Conservation (phyloP, 2,797 vertebrate genomes). For the Acanthurus lineatus region DNA sequence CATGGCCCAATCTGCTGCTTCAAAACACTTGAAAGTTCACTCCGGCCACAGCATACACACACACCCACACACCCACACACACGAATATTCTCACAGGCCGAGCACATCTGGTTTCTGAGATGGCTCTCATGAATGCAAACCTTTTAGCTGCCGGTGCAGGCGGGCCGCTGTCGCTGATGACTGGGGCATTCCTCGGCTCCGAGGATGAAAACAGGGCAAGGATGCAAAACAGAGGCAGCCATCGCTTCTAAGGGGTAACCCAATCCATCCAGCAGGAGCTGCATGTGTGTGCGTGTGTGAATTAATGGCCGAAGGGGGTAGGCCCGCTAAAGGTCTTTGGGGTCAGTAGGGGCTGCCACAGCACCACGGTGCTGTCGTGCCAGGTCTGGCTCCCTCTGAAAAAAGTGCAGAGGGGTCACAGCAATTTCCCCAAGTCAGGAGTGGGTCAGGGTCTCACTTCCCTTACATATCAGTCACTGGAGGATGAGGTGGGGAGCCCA, state of each 20-base stretch:
- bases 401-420: slow-evolving; percentile 81
- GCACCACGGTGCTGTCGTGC: slow-evolving; percentile 72
- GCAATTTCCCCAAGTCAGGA: slow-evolving; percentile 87
- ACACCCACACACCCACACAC: slow-evolving; percentile 17
- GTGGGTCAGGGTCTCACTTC: slow-evolving; percentile 80
- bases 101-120: slow-evolving; percentile 83
- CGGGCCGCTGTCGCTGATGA: slow-evolving; percentile 80
- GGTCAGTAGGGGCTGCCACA: slow-evolving; percentile 77
- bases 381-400: slow-evolving; percentile 81
- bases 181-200: slow-evolving; percentile 69
- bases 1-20: slow-evolving; percentile 52
- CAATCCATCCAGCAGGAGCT: slow-evolving; percentile 75
- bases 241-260: slow-evolving; percentile 75
- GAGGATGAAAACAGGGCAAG: slow-evolving; percentile 69
- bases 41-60: slow-evolving; percentile 40
- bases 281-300: slow-evolving; percentile 40
- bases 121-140: slow-evolving; percentile 72
- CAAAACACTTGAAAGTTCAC: slow-evolving; percentile 61
- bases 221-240: slow-evolving; percentile 79
- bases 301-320: slow-evolving; percentile 73
- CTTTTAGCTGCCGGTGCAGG: slow-evolving; percentile 73
- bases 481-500: slow-evolving; percentile 74
- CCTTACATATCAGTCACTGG: slow-evolving; percentile 82
- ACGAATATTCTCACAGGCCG: slow-evolving; percentile 51
- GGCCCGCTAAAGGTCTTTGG: slow-evolving; percentile 66